Evolutionary conservation across 2,113 vertebrate genomes (phyloP), one percentile per base, ranked within the genome.

Genomic region (Capricornis sumatraensis): DNA sequence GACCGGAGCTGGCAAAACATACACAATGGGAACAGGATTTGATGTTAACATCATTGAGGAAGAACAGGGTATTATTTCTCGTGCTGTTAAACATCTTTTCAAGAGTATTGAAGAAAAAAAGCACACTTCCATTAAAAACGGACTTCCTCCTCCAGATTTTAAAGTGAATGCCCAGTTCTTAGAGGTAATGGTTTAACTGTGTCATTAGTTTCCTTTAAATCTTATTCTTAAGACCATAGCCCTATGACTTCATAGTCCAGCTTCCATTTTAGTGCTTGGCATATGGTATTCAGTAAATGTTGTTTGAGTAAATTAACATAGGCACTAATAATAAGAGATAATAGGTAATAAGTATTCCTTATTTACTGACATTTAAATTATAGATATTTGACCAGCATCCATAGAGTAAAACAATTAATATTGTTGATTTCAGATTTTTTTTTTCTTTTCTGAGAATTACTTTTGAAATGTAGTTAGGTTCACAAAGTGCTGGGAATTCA

Each of bases 1-100:
- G 99, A 99, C 99, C 25, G 99, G 99, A 91, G 99, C 99, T 82
- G 99, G 99, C 53, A 99, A 99, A 99, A 99, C 99, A 0, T 99
- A 99, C 79, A 99, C 99, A 79, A 99, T 99, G 99, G 99, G 99
- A 91, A 99, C 99, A 19, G 99, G 99, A 87, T 99, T 99, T 96
- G 99, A 99, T 40, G 99, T 99, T 95, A 99, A 98, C 98, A 99
- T 99, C 92, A 98, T 97, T 5, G 99, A 99, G 79, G 99, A 99
- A n/a, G 99, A 99, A 55, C 99, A 99, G 97, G 99, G 99, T 67
- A 99, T 99, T 97, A 99, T 99, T 98, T 99, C 99, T 0, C 99
- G 99, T 17, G 99, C 99, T 53, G 99, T 99, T 96, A 99, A 98
- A 94, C 99, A 99, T 97, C 99, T 99, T 98, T 99, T 99, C 98